Percentiles rank a stretch among this genome's conserved stretches.
Evolutionary conservation across 2,888 invertebrate genomes (phyloP).

Genomic region (Dolichomitus sp.): DNA sequence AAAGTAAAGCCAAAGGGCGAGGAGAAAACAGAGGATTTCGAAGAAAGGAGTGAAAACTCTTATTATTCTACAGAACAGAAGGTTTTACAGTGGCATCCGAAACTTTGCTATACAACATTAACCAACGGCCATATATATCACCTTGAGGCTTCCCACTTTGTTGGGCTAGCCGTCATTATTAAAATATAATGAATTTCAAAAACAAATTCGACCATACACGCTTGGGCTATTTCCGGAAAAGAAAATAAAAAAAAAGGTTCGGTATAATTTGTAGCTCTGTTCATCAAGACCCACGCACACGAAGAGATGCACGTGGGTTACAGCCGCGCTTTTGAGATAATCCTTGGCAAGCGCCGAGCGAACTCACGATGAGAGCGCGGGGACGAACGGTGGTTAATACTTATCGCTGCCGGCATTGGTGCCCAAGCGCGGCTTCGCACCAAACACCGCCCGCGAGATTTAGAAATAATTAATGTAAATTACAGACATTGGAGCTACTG

Average conservation of each 20-base stretch:
- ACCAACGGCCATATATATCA: constrained; percentile 11
- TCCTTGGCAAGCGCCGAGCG: constrained; percentile 42
- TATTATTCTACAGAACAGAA: background rate
- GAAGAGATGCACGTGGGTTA: background rate
- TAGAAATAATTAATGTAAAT: constrained; percentile 80
- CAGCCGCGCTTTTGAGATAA: constrained; percentile 49
- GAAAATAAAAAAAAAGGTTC: constrained; percentile 7
- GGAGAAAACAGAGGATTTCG: constrained; percentile 2
- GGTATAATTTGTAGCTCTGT: background rate
- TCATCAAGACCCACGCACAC: constrained; percentile 23
- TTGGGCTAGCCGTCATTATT: constrained; percentile 32
- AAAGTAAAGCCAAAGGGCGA: background rate
- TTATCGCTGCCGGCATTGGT: constrained; percentile 54
- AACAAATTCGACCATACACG: constrained; percentile 51
- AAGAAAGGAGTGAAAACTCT: constrained; percentile 12
- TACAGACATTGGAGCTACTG: constrained; percentile 77
- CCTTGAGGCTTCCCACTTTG: background rate
- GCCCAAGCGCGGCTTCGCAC: constrained; percentile 44
- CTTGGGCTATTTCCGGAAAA: constrained; percentile 33
- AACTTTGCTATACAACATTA: background rate
- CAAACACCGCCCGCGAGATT: constrained; percentile 70
- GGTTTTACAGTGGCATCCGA: background rate
- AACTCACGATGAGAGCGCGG: constrained; percentile 9
- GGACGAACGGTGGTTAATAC: constrained; percentile 42
- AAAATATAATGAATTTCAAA: constrained; percentile 40